Evolutionary conservation across 2,888 invertebrate species (phyloP).

Genomic region (Autographa gamma): DNA sequence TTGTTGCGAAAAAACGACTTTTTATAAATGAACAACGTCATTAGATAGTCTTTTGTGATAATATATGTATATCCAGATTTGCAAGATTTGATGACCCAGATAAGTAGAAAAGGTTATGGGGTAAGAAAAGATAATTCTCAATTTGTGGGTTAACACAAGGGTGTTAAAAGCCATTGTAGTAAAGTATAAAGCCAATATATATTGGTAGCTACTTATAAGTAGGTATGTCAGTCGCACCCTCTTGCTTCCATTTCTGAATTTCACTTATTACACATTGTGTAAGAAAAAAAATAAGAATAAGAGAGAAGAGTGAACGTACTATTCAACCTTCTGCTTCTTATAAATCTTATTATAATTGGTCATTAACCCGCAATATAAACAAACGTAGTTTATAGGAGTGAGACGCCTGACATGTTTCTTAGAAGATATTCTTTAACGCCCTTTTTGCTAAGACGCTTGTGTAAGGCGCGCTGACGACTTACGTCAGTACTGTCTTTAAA

Average conservation of each 20-base stretch:
- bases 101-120: background rate
- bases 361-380: no score
- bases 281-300: background rate
- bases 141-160: background rate
- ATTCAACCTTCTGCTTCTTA: no score
- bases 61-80: background rate
- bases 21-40: background rate
- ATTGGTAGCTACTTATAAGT: background rate
- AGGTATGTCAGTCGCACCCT: background rate
- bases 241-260: no score
- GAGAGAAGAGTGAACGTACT: no score
- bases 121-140: background rate
- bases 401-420: constrained; percentile 25
- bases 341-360: no score
- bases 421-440: background rate
- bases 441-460: constrained; percentile 34
- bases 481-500: background rate
- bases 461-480: constrained; percentile 25
- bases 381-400: no score
- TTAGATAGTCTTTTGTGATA: background rate
- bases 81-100: background rate
- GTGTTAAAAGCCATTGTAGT: background rate
- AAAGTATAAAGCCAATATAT: background rate
- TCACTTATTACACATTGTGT: background rate
- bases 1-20: background rate